Evolutionary conservation across 1,140 invertebrate genomes (phyloP), one percentile per base, ranked within the genome.

Genomic region (Calycopis cecrops): DNA sequence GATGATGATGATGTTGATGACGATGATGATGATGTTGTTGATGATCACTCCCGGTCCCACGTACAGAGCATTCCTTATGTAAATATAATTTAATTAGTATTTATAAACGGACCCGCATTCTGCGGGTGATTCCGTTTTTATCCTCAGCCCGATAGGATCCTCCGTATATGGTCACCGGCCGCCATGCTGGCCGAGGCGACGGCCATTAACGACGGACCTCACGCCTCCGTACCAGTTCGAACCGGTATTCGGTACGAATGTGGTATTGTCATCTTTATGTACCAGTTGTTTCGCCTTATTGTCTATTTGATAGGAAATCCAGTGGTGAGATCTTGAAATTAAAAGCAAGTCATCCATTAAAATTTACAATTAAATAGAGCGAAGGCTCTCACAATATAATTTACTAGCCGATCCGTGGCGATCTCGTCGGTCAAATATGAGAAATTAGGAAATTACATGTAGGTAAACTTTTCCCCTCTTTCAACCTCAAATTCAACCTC

Each of bases 201-300:
- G 60, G 35, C 60, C 54, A 67, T 70, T 70, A 62, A 56, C 56
- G 62, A 67, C 55, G 35, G 42, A n/a, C 57, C 54, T 62, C 59
- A 52, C 59, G 64, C 62, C 58, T 69, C 57, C 49, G 42, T 49
- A 34, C 50, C n/a, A 34, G 50, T 49, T 62, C 42, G 53, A n/a
- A 38, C 44, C 35, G 35, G 18, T 62, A 52, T 16, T 17, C 9
- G 40, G 14, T 17, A 44, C 40, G 16, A 44, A 44, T 16, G 40
- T 16, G n/a, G 14, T 44, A 44, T 44, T 44, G 40, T 44, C 17
- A 16, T 44, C 6, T 44, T 44, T 44, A 44, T 44, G 9, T 44
- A 9, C 12, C 14, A 44, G 21, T 28, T 6, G 21, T 28, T 28
- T 2, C 21, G 21, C 2, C 6, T 28, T 28, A 6, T 28, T 28